phyloP scores from a whole-genome alignment of 30 jellyfish, hydroid and myxozoan genomes.

The Pseudorhiza aurosa region DNA sequence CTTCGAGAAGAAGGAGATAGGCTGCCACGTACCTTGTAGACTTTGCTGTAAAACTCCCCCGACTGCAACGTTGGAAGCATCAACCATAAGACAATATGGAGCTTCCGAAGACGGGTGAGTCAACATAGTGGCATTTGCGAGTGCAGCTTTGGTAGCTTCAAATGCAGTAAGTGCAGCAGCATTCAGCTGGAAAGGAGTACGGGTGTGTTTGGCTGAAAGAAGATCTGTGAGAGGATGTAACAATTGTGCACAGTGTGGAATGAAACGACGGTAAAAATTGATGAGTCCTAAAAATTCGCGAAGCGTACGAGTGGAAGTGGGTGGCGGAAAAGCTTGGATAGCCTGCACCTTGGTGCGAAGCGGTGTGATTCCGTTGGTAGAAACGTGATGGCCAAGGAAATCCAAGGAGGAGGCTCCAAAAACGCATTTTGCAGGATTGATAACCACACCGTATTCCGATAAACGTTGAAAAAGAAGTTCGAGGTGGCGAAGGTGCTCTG shows the following conservation, averaged over 20 bases:
- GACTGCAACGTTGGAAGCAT: conserved; percentile 56
- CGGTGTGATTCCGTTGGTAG: conserved; percentile 50
- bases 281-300: conserved; percentile 44
- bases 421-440: conserved; percentile 39
- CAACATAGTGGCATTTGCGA: conserved; percentile 36
- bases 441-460: conserved; percentile 12
- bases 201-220: conserved; percentile 10
- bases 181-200: neutral
- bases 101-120: conserved; percentile 30
- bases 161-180: conserved; percentile 35
- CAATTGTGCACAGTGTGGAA: conserved; percentile 5
- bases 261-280: conserved; percentile 41
- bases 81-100: conserved; percentile 22
- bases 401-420: conserved; percentile 20
- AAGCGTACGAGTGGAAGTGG: conserved; percentile 5
- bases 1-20: conserved; percentile 8
- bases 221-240: conserved; percentile 27
- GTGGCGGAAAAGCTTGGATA: conserved; percentile 29
- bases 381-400: conserved; percentile 53
- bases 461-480: conserved; percentile 21
- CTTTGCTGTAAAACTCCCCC: conserved; percentile 54
- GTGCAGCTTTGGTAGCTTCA: conserved; percentile 7
- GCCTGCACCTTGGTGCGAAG: conserved; percentile 35
- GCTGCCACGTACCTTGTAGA: conserved; percentile 26
- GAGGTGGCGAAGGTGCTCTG: conserved; percentile 44